A percentile compares a stretch with the other conserved stretches of the same genome.
phyloP scores from a whole-genome alignment of 2,888 invertebrate genomes.

The Clanis bilineata region DNA sequence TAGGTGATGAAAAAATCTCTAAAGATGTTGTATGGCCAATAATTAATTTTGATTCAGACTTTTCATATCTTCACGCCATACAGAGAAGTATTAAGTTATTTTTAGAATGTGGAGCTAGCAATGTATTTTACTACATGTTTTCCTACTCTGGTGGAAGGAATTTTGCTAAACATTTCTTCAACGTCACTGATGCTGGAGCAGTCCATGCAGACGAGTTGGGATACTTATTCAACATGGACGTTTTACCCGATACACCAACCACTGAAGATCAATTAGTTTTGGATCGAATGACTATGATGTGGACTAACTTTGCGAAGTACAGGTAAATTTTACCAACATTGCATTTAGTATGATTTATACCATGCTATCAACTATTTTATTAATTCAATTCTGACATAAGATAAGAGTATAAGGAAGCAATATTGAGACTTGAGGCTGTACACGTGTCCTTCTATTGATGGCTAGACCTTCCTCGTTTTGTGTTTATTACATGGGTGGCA shows the following conservation, averaged over 20 bases:
- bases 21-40: slow-evolving; percentile 32
- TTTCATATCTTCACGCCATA: slow-evolving; percentile 43
- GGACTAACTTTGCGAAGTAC: slow-evolving; percentile 66
- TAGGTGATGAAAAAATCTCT: slow-evolving; percentile 43
- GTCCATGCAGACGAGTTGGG: slow-evolving; percentile 53
- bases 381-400: no score
- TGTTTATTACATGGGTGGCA: no score
- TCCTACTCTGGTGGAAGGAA: slow-evolving; percentile 48
- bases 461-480: no score
- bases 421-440: no score
- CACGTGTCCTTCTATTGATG: no score
- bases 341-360: no score
- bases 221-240: slow-evolving; percentile 48
- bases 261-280: slow-evolving; percentile 46
- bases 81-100: slow-evolving; percentile 45
- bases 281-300: slow-evolving; percentile 58
- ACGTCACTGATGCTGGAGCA: slow-evolving; percentile 30
- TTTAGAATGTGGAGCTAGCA: slow-evolving; percentile 33
- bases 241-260: slow-evolving; percentile 25
- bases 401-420: no score
- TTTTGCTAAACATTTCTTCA: slow-evolving; percentile 26
- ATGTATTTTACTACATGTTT: slow-evolving; percentile 57
- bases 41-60: slow-evolving; percentile 52
- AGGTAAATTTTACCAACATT: no score
- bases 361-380: no score